Conservation (phyloP, 2,113 vertebrate genomes). For the Neomonachus schauinslandi region DNA sequence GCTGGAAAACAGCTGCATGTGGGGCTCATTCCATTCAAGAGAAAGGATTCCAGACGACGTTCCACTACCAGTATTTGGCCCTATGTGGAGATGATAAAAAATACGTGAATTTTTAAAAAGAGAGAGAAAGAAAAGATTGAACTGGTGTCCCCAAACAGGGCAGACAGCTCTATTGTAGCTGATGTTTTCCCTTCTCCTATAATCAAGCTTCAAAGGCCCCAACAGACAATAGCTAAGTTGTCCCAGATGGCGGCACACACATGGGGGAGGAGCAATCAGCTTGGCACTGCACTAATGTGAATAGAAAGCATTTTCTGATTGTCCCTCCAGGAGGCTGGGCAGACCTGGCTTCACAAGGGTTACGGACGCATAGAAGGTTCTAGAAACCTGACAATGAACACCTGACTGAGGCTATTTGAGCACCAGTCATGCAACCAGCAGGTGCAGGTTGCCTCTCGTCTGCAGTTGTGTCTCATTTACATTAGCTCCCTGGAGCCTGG, state of each 20-base stretch:
- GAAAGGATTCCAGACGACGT: conserved; percentile 19
- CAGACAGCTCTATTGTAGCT: neutral
- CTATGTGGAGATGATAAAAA: conserved; percentile 60
- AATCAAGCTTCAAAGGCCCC: conserved; percentile 78
- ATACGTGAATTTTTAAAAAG: conserved; percentile 22
- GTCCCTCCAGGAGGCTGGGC: neutral
- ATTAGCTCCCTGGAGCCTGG: neutral
- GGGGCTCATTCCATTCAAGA: conserved; percentile 21
- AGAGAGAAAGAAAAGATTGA: neutral
- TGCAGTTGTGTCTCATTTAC: neutral
- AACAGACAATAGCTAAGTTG: conserved; percentile 73
- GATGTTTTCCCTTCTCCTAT: conserved; percentile 59
- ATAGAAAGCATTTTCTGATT: neutral
- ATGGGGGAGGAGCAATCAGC: neutral
- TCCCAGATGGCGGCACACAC: conserved; percentile 72
- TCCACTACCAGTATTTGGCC: neutral
- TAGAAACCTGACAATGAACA: neutral
- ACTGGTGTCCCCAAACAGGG: conserved; percentile 22
- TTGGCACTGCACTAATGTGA: neutral
- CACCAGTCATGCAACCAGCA: neutral
- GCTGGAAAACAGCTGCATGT: neutral
- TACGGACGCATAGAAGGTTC: neutral
- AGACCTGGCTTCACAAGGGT: neutral
- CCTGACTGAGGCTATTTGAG: neutral
- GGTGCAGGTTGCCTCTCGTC: neutral